These are phyloP conservation scores for Clitarchus hookeri DNA, from an alignment of 2,888 invertebrate species.

Conservation along the genomic window DNA sequence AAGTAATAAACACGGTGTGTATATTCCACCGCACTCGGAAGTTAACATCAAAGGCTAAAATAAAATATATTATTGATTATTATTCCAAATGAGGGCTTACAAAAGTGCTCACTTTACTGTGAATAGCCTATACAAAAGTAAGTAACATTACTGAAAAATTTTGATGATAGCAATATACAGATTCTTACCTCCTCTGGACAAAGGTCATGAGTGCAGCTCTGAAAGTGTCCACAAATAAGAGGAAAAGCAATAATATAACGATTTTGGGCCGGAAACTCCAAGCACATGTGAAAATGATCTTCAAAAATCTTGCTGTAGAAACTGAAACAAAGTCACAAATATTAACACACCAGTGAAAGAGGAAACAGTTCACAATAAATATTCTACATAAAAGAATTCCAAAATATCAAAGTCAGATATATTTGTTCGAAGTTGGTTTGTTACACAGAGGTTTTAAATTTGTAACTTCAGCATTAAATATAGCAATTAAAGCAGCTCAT, in stretches of 20 bases:
- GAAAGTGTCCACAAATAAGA: slow-evolving; percentile 96
- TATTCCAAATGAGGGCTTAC: no score
- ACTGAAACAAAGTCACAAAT: slow-evolving; percentile 50
- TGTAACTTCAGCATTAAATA: no score
- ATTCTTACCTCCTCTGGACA: slow-evolving; percentile 88
- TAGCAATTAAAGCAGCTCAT: no score
- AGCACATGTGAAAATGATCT: slow-evolving; percentile 97
- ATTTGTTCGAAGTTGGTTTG: no score
- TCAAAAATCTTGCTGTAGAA: slow-evolving; percentile 97
- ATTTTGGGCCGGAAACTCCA: slow-evolving; percentile 98
- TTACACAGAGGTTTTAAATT: no score
- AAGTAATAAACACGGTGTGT: no score
- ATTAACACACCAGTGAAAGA: slow-evolving; percentile 23
- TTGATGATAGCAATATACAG: not conserved
- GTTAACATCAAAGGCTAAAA: no score
- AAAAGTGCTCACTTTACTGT: no score
- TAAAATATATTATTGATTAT: no score
- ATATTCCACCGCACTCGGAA: no score
- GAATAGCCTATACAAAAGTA: no score
- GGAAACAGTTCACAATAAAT: not conserved
- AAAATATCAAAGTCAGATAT: not conserved
- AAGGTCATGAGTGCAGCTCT: slow-evolving; percentile 95
- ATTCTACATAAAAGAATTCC: not conserved
- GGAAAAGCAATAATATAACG: slow-evolving; percentile 98
- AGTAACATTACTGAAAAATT: no score